These are phyloP conservation scores for Pseudococcus viburni DNA, from an alignment of 2,888 invertebrate species.

Conservation along the genomic window DNA sequence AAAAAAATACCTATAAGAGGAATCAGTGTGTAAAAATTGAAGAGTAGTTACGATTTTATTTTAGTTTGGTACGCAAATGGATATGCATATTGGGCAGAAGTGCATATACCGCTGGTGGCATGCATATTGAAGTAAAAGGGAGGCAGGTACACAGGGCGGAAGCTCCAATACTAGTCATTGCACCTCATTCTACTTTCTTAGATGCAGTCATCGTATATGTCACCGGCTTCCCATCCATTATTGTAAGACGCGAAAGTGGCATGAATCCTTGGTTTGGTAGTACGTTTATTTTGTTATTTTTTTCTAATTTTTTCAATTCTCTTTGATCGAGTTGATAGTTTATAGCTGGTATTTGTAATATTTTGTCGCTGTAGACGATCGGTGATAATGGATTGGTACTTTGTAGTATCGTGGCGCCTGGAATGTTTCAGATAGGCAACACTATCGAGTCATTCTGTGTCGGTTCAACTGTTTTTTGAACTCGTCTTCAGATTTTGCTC, in stretches of 20 bases:
- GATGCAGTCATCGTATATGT: constrained; percentile 89
- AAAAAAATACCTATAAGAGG: background rate
- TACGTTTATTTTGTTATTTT: constrained; percentile 74
- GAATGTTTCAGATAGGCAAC: too few relatives aligned
- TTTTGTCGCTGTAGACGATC: background rate
- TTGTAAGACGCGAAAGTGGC: constrained; percentile 84
- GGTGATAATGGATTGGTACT: background rate
- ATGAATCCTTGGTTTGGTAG: constrained; percentile 90
- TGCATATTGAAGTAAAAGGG: constrained; percentile 84
- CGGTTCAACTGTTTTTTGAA: too few relatives aligned
- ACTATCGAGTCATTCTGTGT: too few relatives aligned
- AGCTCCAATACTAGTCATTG: constrained; percentile 88
- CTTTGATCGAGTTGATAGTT: background rate
- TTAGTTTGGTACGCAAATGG: constrained; percentile 73
- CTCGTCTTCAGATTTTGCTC: too few relatives aligned
- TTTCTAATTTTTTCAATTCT: background rate
- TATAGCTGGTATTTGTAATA: background rate
- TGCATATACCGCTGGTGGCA: constrained; percentile 83
- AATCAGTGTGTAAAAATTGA: constrained; percentile 48
- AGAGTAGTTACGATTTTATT: constrained; percentile 60
- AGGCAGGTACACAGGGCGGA: constrained; percentile 82
- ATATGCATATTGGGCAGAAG: constrained; percentile 82
- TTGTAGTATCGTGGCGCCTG: too few relatives aligned
- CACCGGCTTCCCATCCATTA: constrained; percentile 86
- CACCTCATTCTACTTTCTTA: constrained; percentile 91